Evolutionary conservation across 2,888 invertebrate species (phyloP).

Genomic region (Papilio protenor): DNA sequence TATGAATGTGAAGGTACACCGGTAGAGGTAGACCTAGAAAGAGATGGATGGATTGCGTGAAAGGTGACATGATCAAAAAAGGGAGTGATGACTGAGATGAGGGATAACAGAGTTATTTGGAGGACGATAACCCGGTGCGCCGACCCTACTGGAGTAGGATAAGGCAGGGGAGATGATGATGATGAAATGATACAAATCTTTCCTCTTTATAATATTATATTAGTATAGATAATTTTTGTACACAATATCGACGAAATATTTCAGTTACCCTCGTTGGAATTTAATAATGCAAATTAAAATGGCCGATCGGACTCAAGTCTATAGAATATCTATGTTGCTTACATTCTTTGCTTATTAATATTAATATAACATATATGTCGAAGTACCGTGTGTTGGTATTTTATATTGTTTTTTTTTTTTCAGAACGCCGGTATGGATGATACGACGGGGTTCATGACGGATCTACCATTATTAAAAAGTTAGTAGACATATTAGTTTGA

Average conservation of each 20-base stretch:
- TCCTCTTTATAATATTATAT: no score
- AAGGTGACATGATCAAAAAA: no score
- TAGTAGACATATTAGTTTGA: constrained; percentile 72
- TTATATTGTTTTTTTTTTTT: constrained; percentile 59
- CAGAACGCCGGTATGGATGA: constrained; percentile 94
- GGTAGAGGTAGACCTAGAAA: no score
- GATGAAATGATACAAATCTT: no score
- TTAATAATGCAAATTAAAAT: constrained; percentile 69
- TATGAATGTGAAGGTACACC: no score
- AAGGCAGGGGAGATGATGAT: no score
- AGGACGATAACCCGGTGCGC: no score
- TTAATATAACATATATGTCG: constrained; percentile 29
- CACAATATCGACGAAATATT: constrained; percentile 21
- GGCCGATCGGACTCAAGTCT: constrained; percentile 46
- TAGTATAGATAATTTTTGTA: constrained; percentile 13
- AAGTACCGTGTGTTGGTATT: constrained; percentile 28
- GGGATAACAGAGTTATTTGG: no score
- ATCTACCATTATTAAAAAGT: constrained; percentile 95
- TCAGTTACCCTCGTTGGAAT: constrained; percentile 55
- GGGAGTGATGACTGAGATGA: no score
- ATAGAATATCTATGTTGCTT: constrained; percentile 29
- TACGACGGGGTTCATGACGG: constrained; percentile 94
- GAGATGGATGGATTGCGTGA: no score
- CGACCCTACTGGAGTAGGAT: no score
- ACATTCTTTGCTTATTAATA: constrained; percentile 33